These are phyloP conservation scores for Cacoxenus indagator DNA, from an alignment of 2,888 invertebrate genomes.

Conservation along the genomic window DNA sequence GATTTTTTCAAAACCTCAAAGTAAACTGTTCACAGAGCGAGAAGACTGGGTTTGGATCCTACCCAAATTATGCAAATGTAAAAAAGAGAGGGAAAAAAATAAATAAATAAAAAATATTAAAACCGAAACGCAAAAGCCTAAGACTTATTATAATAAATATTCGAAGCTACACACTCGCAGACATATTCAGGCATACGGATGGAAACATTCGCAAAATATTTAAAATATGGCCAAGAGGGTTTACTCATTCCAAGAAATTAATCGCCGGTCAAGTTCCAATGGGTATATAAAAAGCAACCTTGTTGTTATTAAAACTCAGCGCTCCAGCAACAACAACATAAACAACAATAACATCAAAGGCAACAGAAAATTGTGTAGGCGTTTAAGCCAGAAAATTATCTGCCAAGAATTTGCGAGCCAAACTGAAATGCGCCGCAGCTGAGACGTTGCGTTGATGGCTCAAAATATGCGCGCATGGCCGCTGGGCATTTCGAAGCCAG, in stretches of 20 bases:
- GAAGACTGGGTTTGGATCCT: neutral
- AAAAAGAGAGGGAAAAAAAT: neutral
- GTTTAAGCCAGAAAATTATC: constrained; percentile 46
- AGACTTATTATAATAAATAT: neutral
- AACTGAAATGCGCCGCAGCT: neutral
- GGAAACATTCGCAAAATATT: neutral
- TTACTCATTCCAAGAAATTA: constrained; percentile 53
- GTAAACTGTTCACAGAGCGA: too few species aligned
- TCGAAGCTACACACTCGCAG: neutral
- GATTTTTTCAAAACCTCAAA: too few species aligned
- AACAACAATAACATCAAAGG: neutral
- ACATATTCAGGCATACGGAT: neutral
- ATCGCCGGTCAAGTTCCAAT: constrained; percentile 19
- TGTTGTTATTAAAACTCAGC: neutral
- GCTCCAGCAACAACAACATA: neutral
- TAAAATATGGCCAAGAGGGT: constrained; percentile 50
- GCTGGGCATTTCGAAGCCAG: constrained; percentile 28
- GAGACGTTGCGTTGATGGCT: neutral
- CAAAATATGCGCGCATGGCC: constrained; percentile 31
- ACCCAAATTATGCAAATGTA: neutral
- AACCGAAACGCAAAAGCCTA: neutral
- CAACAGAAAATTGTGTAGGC: constrained; percentile 43
- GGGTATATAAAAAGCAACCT: neutral
- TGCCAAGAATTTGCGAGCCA: constrained; percentile 24
- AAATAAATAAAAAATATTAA: neutral